These are phyloP conservation scores for Synergus itoensis DNA, from an alignment of 2,888 invertebrate genomes.

Conservation along the genomic window DNA sequence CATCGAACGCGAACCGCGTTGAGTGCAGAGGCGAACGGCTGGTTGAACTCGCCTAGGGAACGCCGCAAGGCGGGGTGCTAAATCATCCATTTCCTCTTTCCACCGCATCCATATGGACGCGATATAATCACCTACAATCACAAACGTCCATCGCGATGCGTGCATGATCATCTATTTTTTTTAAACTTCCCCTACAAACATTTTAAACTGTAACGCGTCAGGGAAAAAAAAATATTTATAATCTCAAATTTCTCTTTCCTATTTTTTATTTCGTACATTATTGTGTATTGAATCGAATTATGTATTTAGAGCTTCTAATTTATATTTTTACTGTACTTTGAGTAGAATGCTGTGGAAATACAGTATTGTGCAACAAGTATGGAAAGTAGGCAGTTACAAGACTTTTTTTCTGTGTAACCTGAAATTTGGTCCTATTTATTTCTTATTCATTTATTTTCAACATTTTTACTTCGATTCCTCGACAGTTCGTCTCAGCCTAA, in stretches of 20 bases:
- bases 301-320: too few species aligned
- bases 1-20: slow-evolving; percentile 71
- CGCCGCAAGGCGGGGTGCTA: slow-evolving; percentile 53
- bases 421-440: too few species aligned
- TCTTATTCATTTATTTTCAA: too few species aligned
- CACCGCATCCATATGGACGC: slow-evolving; percentile 46
- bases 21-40: slow-evolving; percentile 60
- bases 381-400: too few species aligned
- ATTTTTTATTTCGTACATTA: too few species aligned
- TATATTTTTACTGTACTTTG: too few species aligned
- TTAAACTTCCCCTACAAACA: not conserved
- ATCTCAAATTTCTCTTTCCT: not conserved
- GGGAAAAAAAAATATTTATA: not conserved
- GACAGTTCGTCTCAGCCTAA: too few species aligned
- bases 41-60: slow-evolving; percentile 58
- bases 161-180: slow-evolving; percentile 44
- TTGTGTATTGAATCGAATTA: too few species aligned
- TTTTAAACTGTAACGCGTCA: not conserved
- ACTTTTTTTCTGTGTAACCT: too few species aligned
- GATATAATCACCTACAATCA: slow-evolving; percentile 30
- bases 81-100: slow-evolving; percentile 57
- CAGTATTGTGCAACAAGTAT: too few species aligned
- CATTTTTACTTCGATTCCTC: too few species aligned
- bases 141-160: slow-evolving; percentile 47
- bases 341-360: too few species aligned